Evolutionary conservation across 2,113 vertebrate species (phyloP).

Genomic region (Salvelinus fontinalis): DNA sequence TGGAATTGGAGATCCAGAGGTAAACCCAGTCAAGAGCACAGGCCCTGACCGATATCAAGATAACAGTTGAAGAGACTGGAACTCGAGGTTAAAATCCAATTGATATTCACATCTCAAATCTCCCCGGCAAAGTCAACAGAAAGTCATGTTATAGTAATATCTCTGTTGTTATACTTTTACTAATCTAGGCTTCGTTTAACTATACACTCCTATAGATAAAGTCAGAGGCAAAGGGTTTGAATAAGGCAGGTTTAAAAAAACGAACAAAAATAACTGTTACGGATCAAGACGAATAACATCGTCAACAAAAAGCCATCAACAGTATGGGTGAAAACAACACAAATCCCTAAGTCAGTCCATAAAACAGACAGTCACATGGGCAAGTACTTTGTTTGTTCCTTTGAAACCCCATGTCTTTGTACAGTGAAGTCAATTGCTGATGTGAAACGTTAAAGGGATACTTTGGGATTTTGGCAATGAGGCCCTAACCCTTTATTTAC

Average conservation of each 20-base stretch:
- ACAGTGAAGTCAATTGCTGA: background rate
- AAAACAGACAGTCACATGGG: conserved; percentile 5
- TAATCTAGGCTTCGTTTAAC: background rate
- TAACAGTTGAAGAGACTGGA: background rate
- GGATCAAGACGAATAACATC: conserved; percentile 19
- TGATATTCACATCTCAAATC: conserved; percentile 6
- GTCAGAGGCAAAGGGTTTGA: conserved; percentile 62
- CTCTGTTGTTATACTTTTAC: background rate
- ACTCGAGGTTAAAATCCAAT: background rate
- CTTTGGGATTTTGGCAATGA: no score
- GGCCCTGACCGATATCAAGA: conserved; percentile 14
- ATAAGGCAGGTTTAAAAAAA: conserved; percentile 68
- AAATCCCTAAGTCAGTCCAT: conserved; percentile 13
- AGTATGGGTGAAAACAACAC: conserved; percentile 36
- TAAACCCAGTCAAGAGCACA: conserved; percentile 49
- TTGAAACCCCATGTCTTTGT: background rate
- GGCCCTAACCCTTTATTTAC: no score
- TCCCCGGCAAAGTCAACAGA: conserved; percentile 7
- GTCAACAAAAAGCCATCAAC: conserved; percentile 19
- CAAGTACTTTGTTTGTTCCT: background rate
- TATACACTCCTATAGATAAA: conserved; percentile 36
- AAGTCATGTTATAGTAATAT: background rate
- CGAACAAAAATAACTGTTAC: conserved; percentile 15
- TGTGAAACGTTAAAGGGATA: background rate
- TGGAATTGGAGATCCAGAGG: conserved; percentile 50